Conservation (phyloP, 2,797 vertebrate genomes). For the Myotis pilosus region DNA sequence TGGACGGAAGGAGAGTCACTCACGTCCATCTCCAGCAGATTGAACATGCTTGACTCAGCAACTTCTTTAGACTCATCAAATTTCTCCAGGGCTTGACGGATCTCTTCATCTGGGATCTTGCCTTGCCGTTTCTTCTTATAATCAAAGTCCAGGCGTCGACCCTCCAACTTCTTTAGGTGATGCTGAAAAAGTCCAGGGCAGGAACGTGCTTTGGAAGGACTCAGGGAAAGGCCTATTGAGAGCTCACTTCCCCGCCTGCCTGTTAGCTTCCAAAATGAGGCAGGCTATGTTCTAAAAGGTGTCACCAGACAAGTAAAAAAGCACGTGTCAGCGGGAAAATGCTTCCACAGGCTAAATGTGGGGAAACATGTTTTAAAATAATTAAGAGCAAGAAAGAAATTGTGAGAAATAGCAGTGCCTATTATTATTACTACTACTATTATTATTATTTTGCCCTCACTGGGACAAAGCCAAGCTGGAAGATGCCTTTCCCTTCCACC, state of each 20-base stretch:
- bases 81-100: conserved; percentile 96
- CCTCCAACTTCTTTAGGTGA: conserved; percentile 97
- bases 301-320: background rate
- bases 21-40: conserved; percentile 97
- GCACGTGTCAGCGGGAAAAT: background rate
- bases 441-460: background rate
- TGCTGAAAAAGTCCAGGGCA: conserved; percentile 85
- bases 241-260: background rate
- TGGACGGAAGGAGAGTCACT: conserved; percentile 68
- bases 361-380: background rate
- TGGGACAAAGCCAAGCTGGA: background rate
- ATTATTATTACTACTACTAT: too few relatives aligned
- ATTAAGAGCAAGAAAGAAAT: background rate
- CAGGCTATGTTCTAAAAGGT: background rate
- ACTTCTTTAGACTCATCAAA: conserved; percentile 99
- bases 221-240: background rate
- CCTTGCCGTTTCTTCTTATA: conserved; percentile 99
- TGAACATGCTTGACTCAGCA: conserved; percentile 98
- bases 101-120: conserved; percentile 95
- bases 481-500: background rate
- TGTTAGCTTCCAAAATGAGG: background rate
- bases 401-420: background rate
- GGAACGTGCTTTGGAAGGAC: background rate
- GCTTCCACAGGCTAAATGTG: background rate
- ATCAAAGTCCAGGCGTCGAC: conserved; percentile 97